phyloP scores from a whole-genome alignment of 1,140 invertebrate species.

The Matsumurasca onukii region DNA sequence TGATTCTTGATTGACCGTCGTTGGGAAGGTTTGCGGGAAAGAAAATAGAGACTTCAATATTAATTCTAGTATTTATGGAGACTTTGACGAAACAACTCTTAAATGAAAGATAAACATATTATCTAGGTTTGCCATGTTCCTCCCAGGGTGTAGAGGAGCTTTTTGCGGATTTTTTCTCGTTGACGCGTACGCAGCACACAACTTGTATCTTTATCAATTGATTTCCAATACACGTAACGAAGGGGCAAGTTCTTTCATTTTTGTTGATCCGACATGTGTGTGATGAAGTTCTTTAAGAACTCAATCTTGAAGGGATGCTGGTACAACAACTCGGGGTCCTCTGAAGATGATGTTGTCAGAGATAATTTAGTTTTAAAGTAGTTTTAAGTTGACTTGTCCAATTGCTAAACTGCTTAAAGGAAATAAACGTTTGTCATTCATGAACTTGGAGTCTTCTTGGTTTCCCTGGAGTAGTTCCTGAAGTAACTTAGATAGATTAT shows the following conservation, averaged over 20 bases:
- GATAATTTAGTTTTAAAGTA: too few relatives aligned
- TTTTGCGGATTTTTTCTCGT: background rate
- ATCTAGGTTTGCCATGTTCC: too few relatives aligned
- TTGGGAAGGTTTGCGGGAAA: too few relatives aligned
- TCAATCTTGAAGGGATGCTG: conserved; percentile 3
- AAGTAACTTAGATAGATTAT: background rate
- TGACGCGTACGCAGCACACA: background rate
- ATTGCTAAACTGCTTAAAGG: too few relatives aligned
- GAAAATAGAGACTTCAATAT: too few relatives aligned
- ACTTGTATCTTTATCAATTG: background rate
- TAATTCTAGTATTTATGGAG: too few relatives aligned
- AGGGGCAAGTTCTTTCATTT: background rate
- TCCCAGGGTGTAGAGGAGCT: background rate
- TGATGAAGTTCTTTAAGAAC: conserved; percentile 14
- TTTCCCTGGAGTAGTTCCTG: background rate
- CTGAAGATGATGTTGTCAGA: background rate
- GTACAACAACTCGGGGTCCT: background rate
- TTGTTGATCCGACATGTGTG: background rate
- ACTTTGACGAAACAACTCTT: too few relatives aligned
- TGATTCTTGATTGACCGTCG: too few relatives aligned
- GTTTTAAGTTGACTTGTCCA: too few relatives aligned
- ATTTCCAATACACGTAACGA: conserved; percentile 2
- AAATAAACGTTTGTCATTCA: too few relatives aligned
- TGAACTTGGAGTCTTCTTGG: background rate
- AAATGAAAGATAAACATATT: too few relatives aligned